Conservation (phyloP, 2,797 vertebrate genomes). For the Takifugu ocellatus region DNA sequence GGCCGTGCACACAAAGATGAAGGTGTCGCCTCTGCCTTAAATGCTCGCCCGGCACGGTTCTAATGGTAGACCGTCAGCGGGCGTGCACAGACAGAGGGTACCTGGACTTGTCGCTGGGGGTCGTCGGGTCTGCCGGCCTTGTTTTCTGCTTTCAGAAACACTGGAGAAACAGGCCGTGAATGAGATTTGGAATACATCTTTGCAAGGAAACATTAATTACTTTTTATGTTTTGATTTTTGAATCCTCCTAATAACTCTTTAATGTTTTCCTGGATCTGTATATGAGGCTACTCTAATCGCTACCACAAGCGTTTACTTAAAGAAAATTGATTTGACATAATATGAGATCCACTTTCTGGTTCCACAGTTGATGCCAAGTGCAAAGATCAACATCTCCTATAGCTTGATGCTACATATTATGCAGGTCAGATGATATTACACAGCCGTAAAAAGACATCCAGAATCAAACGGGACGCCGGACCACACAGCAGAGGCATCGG, state of each 20-base stretch:
- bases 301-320: too few relatives aligned
- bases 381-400: slow-evolving; percentile 1
- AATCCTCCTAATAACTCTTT: too few relatives aligned
- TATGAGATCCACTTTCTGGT: too few relatives aligned
- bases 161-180: too few relatives aligned
- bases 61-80: not conserved
- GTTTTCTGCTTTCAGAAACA: slow-evolving; percentile 1
- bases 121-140: slow-evolving; percentile 9
- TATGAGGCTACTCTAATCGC: too few relatives aligned
- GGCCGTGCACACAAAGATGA: slow-evolving; percentile 13
- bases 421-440: slow-evolving; percentile 21
- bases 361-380: too few relatives aligned
- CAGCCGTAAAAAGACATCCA: slow-evolving; percentile 18
- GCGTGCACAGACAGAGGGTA: not conserved
- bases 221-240: too few relatives aligned
- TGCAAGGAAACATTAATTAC: too few relatives aligned
- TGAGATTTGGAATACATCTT: too few relatives aligned
- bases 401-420: too few relatives aligned
- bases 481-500: not conserved
- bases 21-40: slow-evolving; percentile 14
- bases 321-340: too few relatives aligned
- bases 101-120: not conserved
- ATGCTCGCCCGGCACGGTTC: not conserved
- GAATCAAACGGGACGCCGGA: not conserved
- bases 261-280: too few relatives aligned